Evolutionary conservation across 2,797 vertebrate species (phyloP).

Genomic region (Linurgus olivaceus): DNA sequence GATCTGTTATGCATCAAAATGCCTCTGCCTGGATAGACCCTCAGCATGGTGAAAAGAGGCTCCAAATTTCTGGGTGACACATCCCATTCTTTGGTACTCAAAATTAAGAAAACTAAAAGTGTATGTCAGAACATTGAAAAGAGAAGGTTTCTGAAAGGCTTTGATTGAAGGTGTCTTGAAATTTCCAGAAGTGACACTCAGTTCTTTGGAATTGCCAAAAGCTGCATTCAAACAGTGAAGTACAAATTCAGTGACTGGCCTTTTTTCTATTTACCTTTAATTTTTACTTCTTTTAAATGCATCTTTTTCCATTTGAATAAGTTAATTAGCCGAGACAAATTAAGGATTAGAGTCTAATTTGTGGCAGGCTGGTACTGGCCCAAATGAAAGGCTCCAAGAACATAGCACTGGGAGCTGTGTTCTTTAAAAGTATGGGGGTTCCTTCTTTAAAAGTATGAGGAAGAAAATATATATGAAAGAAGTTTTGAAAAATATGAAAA

Average conservation of each 20-base stretch:
- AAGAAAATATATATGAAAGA: neutral
- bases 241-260: neutral
- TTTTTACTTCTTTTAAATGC: neutral
- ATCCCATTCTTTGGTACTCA: neutral
- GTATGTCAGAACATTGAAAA: neutral
- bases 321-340: neutral
- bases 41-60: neutral
- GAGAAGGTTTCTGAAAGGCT: neutral
- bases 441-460: neutral
- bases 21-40: neutral
- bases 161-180: neutral
- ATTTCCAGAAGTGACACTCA: neutral
- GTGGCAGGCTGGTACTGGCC: neutral
- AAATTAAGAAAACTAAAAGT: neutral
- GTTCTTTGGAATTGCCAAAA: neutral
- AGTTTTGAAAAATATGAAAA: neutral
- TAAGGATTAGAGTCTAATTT: neutral
- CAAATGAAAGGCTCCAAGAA: neutral
- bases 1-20: neutral
- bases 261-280: no score
- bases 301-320: neutral
- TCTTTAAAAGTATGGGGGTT: neutral
- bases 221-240: neutral
- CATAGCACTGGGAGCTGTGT: accelerated
- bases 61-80: neutral